Conservation (phyloP, 2,888 invertebrate genomes). For the Bombyx huttoni region DNA sequence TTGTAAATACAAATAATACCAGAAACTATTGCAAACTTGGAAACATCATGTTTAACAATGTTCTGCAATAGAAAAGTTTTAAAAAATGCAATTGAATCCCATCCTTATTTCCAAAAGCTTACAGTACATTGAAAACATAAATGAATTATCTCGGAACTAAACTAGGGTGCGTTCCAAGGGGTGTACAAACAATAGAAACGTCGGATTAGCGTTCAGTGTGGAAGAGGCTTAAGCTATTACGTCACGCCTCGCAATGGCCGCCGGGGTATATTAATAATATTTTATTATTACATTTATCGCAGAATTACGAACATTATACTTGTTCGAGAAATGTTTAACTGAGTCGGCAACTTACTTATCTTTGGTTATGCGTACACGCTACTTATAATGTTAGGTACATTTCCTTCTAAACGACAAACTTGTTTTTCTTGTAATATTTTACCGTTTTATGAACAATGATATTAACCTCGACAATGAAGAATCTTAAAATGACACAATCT, state of each 20-base stretch:
- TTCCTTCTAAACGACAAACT: no score
- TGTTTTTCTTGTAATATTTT: no score
- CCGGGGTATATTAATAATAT: conserved; percentile 26
- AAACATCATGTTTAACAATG: neutral
- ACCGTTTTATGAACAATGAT: no score
- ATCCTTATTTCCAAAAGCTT: neutral
- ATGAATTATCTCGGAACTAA: conserved; percentile 14
- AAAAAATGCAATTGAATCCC: neutral
- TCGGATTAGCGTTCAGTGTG: conserved; percentile 49
- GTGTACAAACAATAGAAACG: conserved; percentile 32
- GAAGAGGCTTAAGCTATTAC: conserved; percentile 59
- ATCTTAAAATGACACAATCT: no score
- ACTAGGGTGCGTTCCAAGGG: conserved; percentile 31
- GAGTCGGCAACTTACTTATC: neutral
- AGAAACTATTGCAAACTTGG: no score
- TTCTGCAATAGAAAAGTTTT: neutral
- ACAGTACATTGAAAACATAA: neutral
- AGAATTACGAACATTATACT: neutral
- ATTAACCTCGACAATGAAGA: no score
- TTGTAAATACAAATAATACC: no score
- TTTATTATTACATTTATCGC: conserved; percentile 12
- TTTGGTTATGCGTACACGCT: neutral
- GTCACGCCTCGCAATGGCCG: conserved; percentile 48
- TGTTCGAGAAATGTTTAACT: neutral
- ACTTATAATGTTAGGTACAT: no score